Evolutionary conservation across 1,140 invertebrate genomes (phyloP), one percentile per base, ranked within the genome.

Genomic region (Chrysomallon squamiferum): DNA sequence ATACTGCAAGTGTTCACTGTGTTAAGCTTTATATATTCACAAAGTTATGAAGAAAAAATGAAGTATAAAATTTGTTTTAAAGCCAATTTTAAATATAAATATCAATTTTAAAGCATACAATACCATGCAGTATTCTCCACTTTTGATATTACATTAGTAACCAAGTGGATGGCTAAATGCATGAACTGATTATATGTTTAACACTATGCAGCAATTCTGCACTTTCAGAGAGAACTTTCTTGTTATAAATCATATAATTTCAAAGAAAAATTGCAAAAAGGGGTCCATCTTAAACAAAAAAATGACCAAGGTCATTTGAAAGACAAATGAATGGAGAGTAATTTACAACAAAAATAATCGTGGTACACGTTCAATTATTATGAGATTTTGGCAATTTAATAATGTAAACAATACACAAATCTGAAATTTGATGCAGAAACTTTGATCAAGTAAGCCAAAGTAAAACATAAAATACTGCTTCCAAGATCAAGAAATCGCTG

Each of bases 221-320:
- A 33, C n/a, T 58, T n/a, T 18, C 18, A n/a, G 20, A 35, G 9
- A 35, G n/a, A 29, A 30, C 18, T 58, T 30, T 29, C 13, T 35
- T 33, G 30, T 30, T 58, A 30, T 2, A 33, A 58, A 61, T 45
- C 18, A 61, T 38, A 38, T 15, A 85, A 88, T 87, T 91, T 90
- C 85, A 86, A 88, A 85, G 80, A 86, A 62, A 74, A 69, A 59
- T 74, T 66, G 30, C 61, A 63, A 76, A 78, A 76, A 75, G 71
- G 76, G 74, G 76, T 71, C 72, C 71, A 57, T 54, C 50, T 45
- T 45, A 57, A 71, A 76, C 68, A n/a, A 45, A 27, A 15, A 45
- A 63, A 66, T 64, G 63, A 63, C 59, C 60, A 77, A 70, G 65
- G 62, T 69, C 61, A 77, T 32, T n/a, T 54, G 52, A 72, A 66